A percentile compares a stretch with the other conserved stretches of the same genome.
phyloP scores from a whole-genome alignment of 2,797 vertebrate genomes.

The Artibeus jamaicensis region DNA sequence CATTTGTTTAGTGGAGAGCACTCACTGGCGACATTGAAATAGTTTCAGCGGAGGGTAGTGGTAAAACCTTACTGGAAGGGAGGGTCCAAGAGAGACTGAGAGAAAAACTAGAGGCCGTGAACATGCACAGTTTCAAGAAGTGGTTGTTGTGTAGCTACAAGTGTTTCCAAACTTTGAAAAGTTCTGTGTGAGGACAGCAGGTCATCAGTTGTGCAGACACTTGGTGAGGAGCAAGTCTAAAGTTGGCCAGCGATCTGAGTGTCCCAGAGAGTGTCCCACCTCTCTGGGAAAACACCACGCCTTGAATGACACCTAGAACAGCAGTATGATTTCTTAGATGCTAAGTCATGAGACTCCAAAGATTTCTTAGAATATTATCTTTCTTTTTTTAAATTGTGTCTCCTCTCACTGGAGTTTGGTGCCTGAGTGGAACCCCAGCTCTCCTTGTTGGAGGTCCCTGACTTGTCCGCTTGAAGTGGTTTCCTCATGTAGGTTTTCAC shows the following conservation, averaged over 20 bases:
- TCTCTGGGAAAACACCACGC: not conserved
- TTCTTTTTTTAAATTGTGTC: not conserved
- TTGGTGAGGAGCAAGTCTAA: not conserved
- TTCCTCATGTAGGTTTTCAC: not conserved
- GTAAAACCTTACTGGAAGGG: not conserved
- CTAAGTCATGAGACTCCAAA: not conserved
- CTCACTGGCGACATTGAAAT: not conserved
- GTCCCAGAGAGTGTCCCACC: not conserved
- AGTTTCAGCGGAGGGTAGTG: not conserved
- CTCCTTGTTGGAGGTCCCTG: no score
- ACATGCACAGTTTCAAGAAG: not conserved
- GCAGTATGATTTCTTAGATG: not conserved
- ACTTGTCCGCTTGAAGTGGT: not conserved
- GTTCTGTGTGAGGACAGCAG: not conserved
- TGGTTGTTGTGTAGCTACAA: not conserved
- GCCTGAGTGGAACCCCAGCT: not conserved
- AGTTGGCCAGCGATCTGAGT: not conserved
- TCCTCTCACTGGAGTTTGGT: rapidly evolving
- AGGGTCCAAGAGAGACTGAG: not conserved
- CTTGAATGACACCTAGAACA: not conserved
- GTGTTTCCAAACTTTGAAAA: not conserved
- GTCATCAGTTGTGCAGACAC: no score
- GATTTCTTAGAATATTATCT: not conserved
- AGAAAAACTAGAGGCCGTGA: not conserved
- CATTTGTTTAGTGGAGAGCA: not conserved